phyloP scores from a whole-genome alignment of 2,797 vertebrate species.

The Rhabdophis nuchalis region DNA sequence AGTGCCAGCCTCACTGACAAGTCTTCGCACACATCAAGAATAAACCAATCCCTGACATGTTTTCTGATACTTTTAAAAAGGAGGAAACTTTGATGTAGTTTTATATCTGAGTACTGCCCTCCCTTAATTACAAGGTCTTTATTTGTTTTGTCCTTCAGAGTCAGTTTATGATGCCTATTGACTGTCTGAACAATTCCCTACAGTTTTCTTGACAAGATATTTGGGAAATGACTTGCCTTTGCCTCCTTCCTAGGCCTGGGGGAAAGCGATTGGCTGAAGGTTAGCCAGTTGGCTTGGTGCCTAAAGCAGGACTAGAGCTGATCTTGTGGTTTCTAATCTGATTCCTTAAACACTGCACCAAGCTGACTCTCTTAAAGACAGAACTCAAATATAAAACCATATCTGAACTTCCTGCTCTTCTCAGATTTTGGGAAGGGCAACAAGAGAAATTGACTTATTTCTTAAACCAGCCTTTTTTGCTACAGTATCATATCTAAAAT shows the following conservation, averaged over 20 bases:
- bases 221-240: background rate
- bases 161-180: background rate
- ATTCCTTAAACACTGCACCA: background rate
- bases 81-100: background rate
- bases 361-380: background rate
- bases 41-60: background rate
- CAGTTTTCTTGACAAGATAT: background rate
- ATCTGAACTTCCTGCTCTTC: background rate
- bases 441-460: background rate
- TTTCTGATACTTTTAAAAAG: background rate
- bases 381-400: background rate
- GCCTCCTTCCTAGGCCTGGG: background rate
- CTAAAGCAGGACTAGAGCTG: background rate
- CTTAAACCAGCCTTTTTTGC: too few relatives aligned
- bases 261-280: background rate
- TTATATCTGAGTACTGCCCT: background rate
- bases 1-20: background rate
- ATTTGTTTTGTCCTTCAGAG: background rate
- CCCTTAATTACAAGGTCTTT: background rate
- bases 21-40: background rate
- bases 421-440: too few relatives aligned
- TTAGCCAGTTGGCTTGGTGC: background rate
- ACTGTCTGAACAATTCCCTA: background rate
- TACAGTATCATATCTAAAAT: background rate
- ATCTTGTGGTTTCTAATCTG: background rate